Conservation (phyloP, 2,113 vertebrate species). For the Rutilus rutilus region DNA sequence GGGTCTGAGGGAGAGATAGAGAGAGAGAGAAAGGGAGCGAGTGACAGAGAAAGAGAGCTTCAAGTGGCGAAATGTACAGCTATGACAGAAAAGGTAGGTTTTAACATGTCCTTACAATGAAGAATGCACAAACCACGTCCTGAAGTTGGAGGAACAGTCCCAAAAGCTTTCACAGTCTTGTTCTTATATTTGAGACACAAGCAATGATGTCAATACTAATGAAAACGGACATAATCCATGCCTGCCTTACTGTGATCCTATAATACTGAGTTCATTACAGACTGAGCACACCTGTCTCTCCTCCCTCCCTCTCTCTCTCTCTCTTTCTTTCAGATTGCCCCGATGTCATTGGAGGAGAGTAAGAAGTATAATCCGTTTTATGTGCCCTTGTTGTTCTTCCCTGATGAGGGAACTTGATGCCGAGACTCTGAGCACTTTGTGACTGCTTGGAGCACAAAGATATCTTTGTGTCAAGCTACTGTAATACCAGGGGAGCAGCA, state of each 20-base stretch:
- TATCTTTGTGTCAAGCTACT: conserved; percentile 32
- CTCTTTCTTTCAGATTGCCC: background rate
- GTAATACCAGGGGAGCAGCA: background rate
- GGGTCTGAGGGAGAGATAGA: background rate
- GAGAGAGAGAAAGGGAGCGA: background rate
- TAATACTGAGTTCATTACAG: conserved; percentile 35
- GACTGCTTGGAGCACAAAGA: conserved; percentile 20
- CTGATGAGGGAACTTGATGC: conserved; percentile 44
- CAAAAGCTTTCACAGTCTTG: background rate
- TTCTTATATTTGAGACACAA: conserved; percentile 8
- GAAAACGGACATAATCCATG: conserved; percentile 32
- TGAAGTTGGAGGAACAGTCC: background rate
- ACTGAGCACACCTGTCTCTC: conserved; percentile 4
- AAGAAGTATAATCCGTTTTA: background rate
- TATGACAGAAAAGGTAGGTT: background rate
- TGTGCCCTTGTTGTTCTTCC: conserved; percentile 31
- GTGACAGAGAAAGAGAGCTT: conserved; percentile 7
- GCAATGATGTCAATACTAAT: conserved; percentile 6
- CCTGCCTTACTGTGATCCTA: conserved; percentile 30
- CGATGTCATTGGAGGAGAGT: background rate
- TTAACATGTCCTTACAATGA: background rate
- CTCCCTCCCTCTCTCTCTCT: background rate
- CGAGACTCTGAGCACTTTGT: conserved; percentile 14
- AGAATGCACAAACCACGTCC: background rate
- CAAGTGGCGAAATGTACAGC: background rate